Percentiles rank a stretch among this genome's conserved stretches.
These are phyloP conservation scores for Lycia hirtaria DNA, from an alignment of 2,888 invertebrate genomes.

Conservation along the genomic window DNA sequence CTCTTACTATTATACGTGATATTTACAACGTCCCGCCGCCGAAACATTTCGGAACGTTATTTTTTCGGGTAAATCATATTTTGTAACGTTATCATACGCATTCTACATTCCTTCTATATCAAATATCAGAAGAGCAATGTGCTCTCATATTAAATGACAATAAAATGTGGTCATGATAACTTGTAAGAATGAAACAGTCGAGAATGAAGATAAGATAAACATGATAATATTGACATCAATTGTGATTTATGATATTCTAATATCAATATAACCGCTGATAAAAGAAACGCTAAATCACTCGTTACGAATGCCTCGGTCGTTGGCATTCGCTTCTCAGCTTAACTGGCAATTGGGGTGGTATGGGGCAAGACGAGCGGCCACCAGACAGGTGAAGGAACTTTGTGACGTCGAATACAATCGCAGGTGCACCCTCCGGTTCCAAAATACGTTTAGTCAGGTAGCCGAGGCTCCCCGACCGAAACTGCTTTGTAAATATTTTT, in stretches of 20 bases:
- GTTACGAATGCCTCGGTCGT: slow-evolving; percentile 39
- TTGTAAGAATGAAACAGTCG: slow-evolving; percentile 1
- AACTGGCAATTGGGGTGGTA: slow-evolving; percentile 50
- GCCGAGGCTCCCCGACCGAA: slow-evolving; percentile 41
- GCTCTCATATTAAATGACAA: not conserved
- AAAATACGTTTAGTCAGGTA: slow-evolving; percentile 55
- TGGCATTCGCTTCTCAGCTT: slow-evolving; percentile 48
- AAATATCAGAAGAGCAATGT: not conserved
- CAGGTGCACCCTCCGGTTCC: slow-evolving; percentile 64
- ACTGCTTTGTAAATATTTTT: slow-evolving; percentile 43
- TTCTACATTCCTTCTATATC: not conserved
- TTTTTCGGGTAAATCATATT: slow-evolving; percentile 21
- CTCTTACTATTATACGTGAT: slow-evolving; percentile 43
- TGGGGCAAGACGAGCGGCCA: slow-evolving; percentile 49
- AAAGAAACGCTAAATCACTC: slow-evolving; percentile 40
- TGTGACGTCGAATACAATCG: slow-evolving; percentile 60
- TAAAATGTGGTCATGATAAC: not conserved
- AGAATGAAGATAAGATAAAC: slow-evolving; percentile 16
- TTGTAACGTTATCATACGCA: not conserved
- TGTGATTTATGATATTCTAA: slow-evolving; percentile 21
- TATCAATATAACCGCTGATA: slow-evolving; percentile 49
- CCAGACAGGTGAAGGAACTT: slow-evolving; percentile 70
- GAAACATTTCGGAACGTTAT: slow-evolving; percentile 16
- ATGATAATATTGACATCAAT: slow-evolving; percentile 21
- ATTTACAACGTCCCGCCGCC: slow-evolving; percentile 27